Evolutionary conservation across 2,888 invertebrate species (phyloP).

Genomic region (Leptopterna dolabrata): DNA sequence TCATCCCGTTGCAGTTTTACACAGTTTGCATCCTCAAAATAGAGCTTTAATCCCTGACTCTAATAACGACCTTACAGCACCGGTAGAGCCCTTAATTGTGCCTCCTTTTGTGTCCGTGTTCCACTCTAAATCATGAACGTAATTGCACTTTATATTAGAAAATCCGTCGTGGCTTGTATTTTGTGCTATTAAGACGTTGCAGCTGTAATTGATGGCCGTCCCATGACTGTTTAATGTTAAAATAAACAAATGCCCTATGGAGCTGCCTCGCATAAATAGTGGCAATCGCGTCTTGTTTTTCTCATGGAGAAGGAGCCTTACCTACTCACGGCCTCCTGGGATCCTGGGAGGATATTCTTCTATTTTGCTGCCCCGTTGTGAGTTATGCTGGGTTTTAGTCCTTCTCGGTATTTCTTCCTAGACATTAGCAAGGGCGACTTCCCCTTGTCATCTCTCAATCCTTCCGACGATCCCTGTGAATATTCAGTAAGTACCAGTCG

Average conservation of each 20-base stretch:
- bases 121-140: constrained; percentile 47
- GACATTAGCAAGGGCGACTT: background rate
- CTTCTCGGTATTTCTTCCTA: constrained; percentile 23
- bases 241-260: constrained; percentile 49
- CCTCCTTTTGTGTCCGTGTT: constrained; percentile 11
- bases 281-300: constrained; percentile 38
- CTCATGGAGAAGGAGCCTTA: constrained; percentile 19
- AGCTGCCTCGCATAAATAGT: constrained; percentile 47
- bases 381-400: constrained; percentile 39
- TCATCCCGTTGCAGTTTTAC: constrained; percentile 19
- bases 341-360: background rate
- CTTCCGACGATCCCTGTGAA: background rate
- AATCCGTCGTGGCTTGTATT: constrained; percentile 52
- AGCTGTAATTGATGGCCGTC: constrained; percentile 47
- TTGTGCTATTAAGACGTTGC: constrained; percentile 57
- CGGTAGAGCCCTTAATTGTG: constrained; percentile 38
- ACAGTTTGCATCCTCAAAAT: constrained; percentile 19
- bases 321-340: background rate
- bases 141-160: constrained; percentile 54
- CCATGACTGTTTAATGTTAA: constrained; percentile 51
- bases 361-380: constrained; percentile 33
- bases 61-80: constrained; percentile 13
- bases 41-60: background rate
- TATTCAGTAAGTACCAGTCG: background rate
- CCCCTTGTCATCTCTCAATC: background rate